Evolutionary conservation across 1,140 invertebrate genomes (phyloP), one percentile per base, ranked within the genome.

Genomic region (Zeugodacus cucurbitae): DNA sequence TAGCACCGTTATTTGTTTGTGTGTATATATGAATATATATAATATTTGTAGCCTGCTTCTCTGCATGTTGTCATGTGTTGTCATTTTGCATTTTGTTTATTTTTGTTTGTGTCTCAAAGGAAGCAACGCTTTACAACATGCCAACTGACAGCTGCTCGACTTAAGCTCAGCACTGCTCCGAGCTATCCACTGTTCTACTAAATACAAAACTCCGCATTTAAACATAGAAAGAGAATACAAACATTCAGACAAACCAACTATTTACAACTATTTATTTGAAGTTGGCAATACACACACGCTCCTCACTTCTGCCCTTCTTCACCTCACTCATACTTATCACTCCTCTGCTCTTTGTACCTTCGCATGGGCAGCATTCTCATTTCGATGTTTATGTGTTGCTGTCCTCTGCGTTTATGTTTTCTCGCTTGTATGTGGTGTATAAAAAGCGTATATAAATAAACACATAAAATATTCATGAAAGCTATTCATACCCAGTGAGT

Each of bases 141-240:
- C 32, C 67, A 74, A 74, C 67, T 74, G 67, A 74, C 67, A 74
- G 67, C 67, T 37, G 67, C 67, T 74, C 67, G 32, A 32, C 67
- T 74, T 37, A 41, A 22, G 67, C 67, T 74, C 67, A 74, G 34
- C 67, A 37, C 14, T 22, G 67, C 67, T 74, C 20, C 32, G 34
- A 74, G 67, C 67, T 37, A 74, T 74, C 17, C 34, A 74, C 2
- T 74, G 67, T 37, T 74, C 67, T 74, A 74, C 67, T 74, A 37
- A 74, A 74, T n/a, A 41, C 67, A 37, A 74, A 74, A n/a, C 32
- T 74, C 7, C 32, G 2, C 67, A 67, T 74, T 74, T 74, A 41
- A 70, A 70, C 58, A 26, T n/a, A n/a, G 3, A 7, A 5, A 59
- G n/a, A 14, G 8, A 2, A 59, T 59, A 26, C n/a, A 26, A n/a